phyloP scores from a whole-genome alignment of 2,797 vertebrate genomes.

The Emydoidea blandingii region DNA sequence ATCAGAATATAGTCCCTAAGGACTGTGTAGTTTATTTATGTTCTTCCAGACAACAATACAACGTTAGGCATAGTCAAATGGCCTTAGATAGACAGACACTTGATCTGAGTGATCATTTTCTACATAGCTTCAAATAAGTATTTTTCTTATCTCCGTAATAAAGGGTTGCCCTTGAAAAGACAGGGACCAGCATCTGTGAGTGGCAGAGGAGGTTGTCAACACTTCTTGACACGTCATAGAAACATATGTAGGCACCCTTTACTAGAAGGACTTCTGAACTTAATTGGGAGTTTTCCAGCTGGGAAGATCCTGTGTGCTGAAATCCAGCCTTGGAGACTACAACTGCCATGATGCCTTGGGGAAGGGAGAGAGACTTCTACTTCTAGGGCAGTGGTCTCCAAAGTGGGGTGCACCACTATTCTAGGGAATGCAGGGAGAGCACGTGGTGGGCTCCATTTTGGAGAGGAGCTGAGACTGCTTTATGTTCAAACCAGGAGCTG shows the following conservation, averaged over 20 bases:
- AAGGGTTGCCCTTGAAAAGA: background rate
- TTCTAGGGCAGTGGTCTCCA: too few species aligned
- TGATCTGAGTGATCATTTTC: background rate
- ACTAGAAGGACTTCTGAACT: too few species aligned
- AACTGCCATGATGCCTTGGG: too few species aligned
- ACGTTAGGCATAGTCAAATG: background rate
- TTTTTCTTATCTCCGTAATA: background rate
- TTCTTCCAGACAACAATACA: background rate
- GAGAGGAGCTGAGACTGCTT: too few species aligned
- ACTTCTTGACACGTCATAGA: background rate
- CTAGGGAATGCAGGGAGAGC: too few species aligned
- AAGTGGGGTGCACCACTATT: too few species aligned
- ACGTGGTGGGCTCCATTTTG: too few species aligned
- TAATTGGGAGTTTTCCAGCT: too few species aligned
- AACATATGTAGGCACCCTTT: background rate
- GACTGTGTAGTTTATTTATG: fast-evolving
- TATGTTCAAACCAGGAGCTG: too few species aligned
- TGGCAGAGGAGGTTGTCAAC: background rate
- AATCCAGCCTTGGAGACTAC: too few species aligned
- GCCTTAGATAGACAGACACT: background rate
- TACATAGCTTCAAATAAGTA: background rate
- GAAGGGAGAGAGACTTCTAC: too few species aligned
- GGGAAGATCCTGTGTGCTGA: too few species aligned
- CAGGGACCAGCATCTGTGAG: background rate
- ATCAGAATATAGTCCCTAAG: background rate